Base-by-base conservation (phyloP, 2,888 invertebrate species). In the Horisme vitalbata region DNA sequence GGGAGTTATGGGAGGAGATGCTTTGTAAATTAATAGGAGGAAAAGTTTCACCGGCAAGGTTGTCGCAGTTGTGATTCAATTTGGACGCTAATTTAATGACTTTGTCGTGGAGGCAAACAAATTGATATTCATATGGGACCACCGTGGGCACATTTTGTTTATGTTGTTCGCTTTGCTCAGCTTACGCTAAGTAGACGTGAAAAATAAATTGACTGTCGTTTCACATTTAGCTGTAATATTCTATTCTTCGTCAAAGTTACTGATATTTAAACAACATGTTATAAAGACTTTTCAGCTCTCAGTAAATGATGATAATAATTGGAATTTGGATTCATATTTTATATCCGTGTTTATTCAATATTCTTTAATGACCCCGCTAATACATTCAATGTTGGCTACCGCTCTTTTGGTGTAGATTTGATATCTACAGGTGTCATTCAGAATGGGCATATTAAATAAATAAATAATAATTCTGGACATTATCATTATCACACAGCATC, bases 121-220 rank as follows among this genome's bases (percentile, higher is more conserved):
- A 88, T 89, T 88, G 88, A 87, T 87, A 89, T 88, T 87, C 89
- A 89, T 86, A 87, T 88, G 88, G 87, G 88, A 87, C 84, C 75
- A 69, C 68, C 71, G 70, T 66, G 65, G 69, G 71, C 71, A 78
- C 79, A 75, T 79, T 79, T 75, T 79, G 72, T 78, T 78, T 76
- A 73, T 78, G 69, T 78, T 80, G 78, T 66, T 68, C 50, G 60
- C 57, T 65, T 67, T 57, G 39, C 43, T 36, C 23, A 41, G 48
- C 52, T 37, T 46, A 49, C 45, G 47, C 49, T 51, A 38, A 52
- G 51, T 54, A 44, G 56, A 52, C 35, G 43, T 52, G 47, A 50
- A 52, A 54, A 31, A 44, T 51, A 53, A 39, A 51, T 52, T 52
- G 47, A 52, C 45, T 52, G 49, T 44, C 50, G 43, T 52, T 52